phyloP scores from a whole-genome alignment of 2,113 vertebrate genomes.

The Grammomys surdaster region DNA sequence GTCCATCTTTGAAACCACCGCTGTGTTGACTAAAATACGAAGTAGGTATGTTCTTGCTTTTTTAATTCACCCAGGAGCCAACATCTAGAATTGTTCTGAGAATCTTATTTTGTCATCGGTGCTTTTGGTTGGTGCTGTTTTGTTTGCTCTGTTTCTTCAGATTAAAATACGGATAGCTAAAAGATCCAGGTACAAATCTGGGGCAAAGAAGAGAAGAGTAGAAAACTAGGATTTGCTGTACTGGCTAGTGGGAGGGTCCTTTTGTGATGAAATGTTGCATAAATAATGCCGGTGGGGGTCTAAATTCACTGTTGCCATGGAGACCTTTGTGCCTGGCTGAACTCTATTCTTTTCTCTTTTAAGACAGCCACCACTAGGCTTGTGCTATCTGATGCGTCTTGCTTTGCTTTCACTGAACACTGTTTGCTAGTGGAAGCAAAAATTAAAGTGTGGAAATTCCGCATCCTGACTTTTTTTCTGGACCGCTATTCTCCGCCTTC shows the following conservation, averaged over 20 bases:
- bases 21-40: neutral
- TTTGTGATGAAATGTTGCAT: constrained; percentile 95
- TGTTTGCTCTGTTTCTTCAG: neutral
- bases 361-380: constrained; percentile 83
- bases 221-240: constrained; percentile 87
- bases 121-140: neutral
- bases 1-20: constrained; percentile 12
- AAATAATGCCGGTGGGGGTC: constrained; percentile 93
- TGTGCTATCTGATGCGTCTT: constrained; percentile 77
- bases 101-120: constrained; percentile 21
- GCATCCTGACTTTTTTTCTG: constrained; percentile 3
- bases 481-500: neutral
- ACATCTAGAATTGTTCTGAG: constrained; percentile 4
- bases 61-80: constrained; percentile 37
- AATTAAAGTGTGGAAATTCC: constrained; percentile 63
- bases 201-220: constrained; percentile 71
- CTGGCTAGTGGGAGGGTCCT: constrained; percentile 90
- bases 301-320: constrained; percentile 95
- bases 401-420: constrained; percentile 78
- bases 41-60: neutral
- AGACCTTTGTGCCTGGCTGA: constrained; percentile 96
- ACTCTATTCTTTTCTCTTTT: constrained; percentile 87
- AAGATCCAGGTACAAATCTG: constrained; percentile 64
- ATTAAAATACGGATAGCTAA: constrained; percentile 81
- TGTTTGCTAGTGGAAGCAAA: constrained; percentile 65